These are phyloP conservation scores for Panthera leo DNA, from an alignment of 2,113 vertebrate genomes.

Conservation along the genomic window DNA sequence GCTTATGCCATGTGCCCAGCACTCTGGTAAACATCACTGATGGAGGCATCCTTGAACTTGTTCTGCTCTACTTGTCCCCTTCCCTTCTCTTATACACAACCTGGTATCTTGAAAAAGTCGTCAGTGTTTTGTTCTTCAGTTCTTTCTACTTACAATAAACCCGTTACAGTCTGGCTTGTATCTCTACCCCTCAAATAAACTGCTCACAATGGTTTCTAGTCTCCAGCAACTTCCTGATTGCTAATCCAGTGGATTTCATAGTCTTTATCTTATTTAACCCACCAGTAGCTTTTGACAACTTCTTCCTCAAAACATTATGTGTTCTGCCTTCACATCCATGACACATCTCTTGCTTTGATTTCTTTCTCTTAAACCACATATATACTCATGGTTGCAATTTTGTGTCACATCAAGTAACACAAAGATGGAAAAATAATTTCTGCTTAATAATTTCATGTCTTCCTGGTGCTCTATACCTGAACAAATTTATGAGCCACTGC, in stretches of 20 bases:
- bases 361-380: constrained; percentile 16
- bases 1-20: not conserved
- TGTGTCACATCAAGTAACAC: not conserved
- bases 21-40: not conserved
- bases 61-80: not conserved
- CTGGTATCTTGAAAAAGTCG: not conserved
- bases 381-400: not conserved
- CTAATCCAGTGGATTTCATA: not conserved
- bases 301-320: not conserved
- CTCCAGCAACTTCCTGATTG: not conserved
- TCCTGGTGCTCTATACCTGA: not conserved
- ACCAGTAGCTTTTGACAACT: not conserved
- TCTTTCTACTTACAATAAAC: constrained; percentile 27
- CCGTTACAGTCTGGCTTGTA: not conserved
- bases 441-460: constrained; percentile 21
- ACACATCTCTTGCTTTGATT: constrained; percentile 38
- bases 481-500: not conserved
- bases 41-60: not conserved
- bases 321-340: not conserved
- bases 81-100: not conserved
- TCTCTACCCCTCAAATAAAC: not conserved
- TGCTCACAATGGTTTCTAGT: not conserved
- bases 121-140: not conserved
- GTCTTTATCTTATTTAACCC: not conserved
- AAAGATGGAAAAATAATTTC: constrained; percentile 35